Base-by-base conservation (phyloP, 2,888 invertebrate genomes). In the Philereme transversata region DNA sequence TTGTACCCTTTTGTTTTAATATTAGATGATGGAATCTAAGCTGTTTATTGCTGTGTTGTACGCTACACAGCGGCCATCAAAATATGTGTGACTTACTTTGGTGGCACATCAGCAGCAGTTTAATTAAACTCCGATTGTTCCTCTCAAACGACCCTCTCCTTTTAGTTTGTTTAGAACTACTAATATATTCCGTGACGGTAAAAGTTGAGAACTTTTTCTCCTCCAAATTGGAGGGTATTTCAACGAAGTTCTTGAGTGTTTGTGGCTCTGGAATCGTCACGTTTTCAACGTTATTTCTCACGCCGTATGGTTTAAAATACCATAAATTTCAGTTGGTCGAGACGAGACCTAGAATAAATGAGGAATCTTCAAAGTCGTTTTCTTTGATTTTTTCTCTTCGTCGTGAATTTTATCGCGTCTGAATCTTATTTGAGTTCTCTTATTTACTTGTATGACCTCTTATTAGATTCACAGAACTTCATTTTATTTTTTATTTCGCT, bases 271-370 rank as follows among this genome's bases (percentile, higher is more conserved):
- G 51, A 60, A 50, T 59, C 60, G 33, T 60, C 54, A 62, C 64
- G 70, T 64, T 72, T 68, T 72, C 44, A 53, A 57, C 74, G 60
- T 62, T 78, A 73, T 71, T 68, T 46, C 57, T 45, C 56, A 46
- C 51, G 55, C 33, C 11, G 45, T 70, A 70, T 62, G 69, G 56
- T 57, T 73, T 64, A 64, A 68, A 70, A 65, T 77, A 47, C 48
- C 47, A 62, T 70, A 66, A 71, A 62, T 71, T 57, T 68, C 62
- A 54, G 52, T 55, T 60, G 40, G 41, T 45, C 55, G 60, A 67
- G 68, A 67, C 63, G 61, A 70, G 65, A 71, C 70, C 69, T 78
- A 72, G 74, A 71, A 72, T 71, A 72, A 75, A 74, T 67, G 67
- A 74, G 69, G 49, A 58, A 52, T 65, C 61, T 62, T 53, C 58